Percentiles rank a stretch among this genome's conserved stretches.
phyloP scores from a whole-genome alignment of 2,797 vertebrate species.

The Darevskia nairensis region DNA sequence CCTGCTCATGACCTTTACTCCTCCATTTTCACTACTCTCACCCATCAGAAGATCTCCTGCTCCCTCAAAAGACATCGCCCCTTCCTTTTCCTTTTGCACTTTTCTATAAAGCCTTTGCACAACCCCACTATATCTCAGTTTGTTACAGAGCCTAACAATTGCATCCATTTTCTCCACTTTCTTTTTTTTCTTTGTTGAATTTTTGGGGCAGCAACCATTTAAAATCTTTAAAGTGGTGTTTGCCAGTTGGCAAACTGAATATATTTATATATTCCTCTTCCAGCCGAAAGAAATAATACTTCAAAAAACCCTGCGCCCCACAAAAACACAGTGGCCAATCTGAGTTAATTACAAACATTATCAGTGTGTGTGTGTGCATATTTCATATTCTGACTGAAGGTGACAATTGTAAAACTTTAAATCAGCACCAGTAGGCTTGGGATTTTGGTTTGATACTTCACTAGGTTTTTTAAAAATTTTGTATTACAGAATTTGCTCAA shows the following conservation, averaged over 20 bases:
- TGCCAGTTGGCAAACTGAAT: not conserved
- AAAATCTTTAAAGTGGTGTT: not conserved
- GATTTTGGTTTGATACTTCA: conserved; percentile 1
- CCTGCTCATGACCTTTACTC: not conserved
- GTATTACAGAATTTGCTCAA: conserved; percentile 58
- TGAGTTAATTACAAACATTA: not conserved
- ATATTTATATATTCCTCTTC: not conserved
- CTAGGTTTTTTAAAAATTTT: not conserved
- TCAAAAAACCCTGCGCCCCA: not conserved
- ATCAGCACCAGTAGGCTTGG: not conserved
- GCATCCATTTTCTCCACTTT: not conserved
- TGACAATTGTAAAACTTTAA: not conserved
- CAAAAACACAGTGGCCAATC: not conserved
- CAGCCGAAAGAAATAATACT: not conserved
- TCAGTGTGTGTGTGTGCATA: not conserved
- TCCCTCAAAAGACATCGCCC: not conserved
- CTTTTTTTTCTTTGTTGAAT: not conserved
- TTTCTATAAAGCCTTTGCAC: not conserved
- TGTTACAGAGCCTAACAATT: not conserved
- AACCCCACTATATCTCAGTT: not conserved
- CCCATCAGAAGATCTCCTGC: not conserved
- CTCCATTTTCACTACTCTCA: not conserved
- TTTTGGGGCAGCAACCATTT: not conserved
- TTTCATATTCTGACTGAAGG: not conserved
- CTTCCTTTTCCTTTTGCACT: not conserved